Evolutionary conservation across 2,888 invertebrate genomes (phyloP).

Genomic region (Ellobium chinense): DNA sequence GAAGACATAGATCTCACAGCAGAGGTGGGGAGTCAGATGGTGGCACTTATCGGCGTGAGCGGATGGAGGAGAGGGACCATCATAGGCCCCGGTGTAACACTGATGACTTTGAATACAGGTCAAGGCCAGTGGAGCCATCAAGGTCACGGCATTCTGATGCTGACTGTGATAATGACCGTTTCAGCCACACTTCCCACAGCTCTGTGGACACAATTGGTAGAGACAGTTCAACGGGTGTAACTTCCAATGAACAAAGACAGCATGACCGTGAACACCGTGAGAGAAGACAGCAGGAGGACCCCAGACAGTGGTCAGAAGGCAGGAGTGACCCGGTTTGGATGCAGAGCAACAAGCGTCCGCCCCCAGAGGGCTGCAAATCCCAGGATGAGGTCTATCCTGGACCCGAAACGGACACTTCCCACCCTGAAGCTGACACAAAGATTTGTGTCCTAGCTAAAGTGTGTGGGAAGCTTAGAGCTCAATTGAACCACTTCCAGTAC

Average conservation of each 20-base stretch:
- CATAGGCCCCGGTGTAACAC: not conserved
- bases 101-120: slow-evolving; percentile 20
- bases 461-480: slow-evolving; percentile 75
- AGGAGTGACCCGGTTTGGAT: slow-evolving; percentile 21
- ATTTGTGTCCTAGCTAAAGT: slow-evolving; percentile 27
- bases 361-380: slow-evolving; percentile 42
- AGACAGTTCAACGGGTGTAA: not conserved
- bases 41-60: not conserved
- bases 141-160: slow-evolving; percentile 22
- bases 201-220: slow-evolving; percentile 19
- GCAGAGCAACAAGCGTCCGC: slow-evolving; percentile 4
- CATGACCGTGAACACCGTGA: not conserved
- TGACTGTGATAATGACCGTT: slow-evolving; percentile 40
- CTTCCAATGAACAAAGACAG: not conserved
- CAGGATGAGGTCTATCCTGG: slow-evolving; percentile 9
- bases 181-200: slow-evolving; percentile 29
- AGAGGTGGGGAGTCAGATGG: slow-evolving; percentile 2
- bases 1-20: slow-evolving; percentile 31
- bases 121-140: slow-evolving; percentile 12
- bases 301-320: slow-evolving; percentile 4
- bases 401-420: not conserved
- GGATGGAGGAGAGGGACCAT: not conserved
- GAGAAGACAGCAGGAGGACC: not conserved
- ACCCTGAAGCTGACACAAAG: not conserved
- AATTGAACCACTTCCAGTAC: slow-evolving; percentile 96